A percentile compares a stretch with the other conserved stretches of the same genome.
phyloP scores from a whole-genome alignment of 2,113 vertebrate genomes.

The Thinocorus orbignyianus region DNA sequence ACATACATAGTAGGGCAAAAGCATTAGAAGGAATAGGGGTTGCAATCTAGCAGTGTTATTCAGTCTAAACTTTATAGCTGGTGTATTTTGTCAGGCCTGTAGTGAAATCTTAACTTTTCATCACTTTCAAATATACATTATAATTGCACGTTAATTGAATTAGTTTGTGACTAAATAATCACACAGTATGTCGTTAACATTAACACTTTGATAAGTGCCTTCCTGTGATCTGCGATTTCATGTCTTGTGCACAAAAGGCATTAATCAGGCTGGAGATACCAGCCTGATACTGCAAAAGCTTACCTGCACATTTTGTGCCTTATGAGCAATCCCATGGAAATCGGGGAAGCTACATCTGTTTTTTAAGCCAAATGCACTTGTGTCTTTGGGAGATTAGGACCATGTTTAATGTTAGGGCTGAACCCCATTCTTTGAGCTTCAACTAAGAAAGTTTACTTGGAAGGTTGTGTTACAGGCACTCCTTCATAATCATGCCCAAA shows the following conservation, averaged over 20 bases:
- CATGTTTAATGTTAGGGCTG: not conserved
- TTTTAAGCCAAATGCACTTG: not conserved
- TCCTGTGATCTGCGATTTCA: not conserved
- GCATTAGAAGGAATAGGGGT: not conserved
- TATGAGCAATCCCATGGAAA: not conserved
- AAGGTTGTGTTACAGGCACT: not conserved
- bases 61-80: not conserved
- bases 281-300: not conserved
- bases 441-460: not conserved
- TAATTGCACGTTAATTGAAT: not conserved
- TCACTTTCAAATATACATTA: not conserved
- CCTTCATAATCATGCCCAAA: not conserved
- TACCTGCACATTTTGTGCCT: not conserved
- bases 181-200: not conserved
- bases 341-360: not conserved
- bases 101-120: not conserved
- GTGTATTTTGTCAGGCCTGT: not conserved
- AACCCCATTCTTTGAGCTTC: not conserved
- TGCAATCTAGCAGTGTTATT: not conserved
- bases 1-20: constrained; percentile 8
- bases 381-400: not conserved
- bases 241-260: not conserved
- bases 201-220: not conserved
- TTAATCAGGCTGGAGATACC: not conserved
- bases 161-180: not conserved